A percentile compares a stretch with the other conserved stretches of the same genome.
phyloP scores from a whole-genome alignment of 2,888 invertebrate genomes.

The Melanostoma mellinum region DNA sequence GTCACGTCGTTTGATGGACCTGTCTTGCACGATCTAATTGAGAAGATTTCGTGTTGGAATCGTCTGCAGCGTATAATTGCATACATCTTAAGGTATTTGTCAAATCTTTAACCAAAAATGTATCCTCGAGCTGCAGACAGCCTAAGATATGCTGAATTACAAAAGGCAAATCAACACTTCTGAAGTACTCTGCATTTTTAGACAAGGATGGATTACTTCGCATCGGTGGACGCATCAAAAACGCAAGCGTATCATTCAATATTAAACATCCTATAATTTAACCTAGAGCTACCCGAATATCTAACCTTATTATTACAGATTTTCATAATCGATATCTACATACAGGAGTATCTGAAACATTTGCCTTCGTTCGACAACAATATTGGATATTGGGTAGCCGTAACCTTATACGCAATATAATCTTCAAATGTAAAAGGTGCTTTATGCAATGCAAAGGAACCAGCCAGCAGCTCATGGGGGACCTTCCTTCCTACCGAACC shows the following conservation, averaged over 20 bases:
- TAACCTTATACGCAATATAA: conserved; percentile 42
- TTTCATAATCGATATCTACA: conserved; percentile 38
- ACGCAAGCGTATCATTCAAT: conserved; percentile 20
- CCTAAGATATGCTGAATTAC: not conserved
- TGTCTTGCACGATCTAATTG: not conserved
- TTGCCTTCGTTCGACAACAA: conserved; percentile 35
- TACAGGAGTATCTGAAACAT: conserved; percentile 42
- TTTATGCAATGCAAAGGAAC: conserved; percentile 52
- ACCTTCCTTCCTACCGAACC: conserved; percentile 33
- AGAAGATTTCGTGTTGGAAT: conserved; percentile 29
- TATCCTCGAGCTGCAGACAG: not conserved
- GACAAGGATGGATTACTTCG: conserved; percentile 22
- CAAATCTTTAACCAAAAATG: not conserved
- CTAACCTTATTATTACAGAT: conserved; percentile 34
- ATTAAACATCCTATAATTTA: conserved; percentile 44
- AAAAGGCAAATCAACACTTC: conserved; percentile 7
- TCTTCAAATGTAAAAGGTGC: conserved; percentile 42
- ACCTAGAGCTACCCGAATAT: conserved; percentile 23
- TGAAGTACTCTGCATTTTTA: conserved; percentile 18
- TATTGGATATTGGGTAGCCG: conserved; percentile 58
- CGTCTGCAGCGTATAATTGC: conserved; percentile 3
- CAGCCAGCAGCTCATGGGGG: conserved; percentile 46
- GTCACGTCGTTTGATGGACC: not conserved
- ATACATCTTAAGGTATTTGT: conserved; percentile 1
- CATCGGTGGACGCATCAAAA: conserved; percentile 14